Percentiles rank a stretch among this genome's conserved stretches.
phyloP scores from a whole-genome alignment of 2,888 invertebrate species.

The Drosophila peninsularis region DNA sequence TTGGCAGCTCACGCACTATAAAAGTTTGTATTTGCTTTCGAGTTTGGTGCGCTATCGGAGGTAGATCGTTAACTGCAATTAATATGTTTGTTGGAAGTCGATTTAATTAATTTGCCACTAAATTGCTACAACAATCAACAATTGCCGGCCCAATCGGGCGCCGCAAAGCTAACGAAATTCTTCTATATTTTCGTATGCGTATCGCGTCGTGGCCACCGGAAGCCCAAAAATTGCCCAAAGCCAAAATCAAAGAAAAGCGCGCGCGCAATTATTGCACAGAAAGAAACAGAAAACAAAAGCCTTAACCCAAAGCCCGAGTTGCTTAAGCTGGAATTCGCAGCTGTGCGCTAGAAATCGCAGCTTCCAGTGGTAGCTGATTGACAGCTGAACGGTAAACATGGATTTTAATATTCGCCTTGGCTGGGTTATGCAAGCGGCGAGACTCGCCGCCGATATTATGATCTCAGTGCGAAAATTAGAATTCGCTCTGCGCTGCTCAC shows the following conservation, averaged over 20 bases:
- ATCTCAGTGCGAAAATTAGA: slow-evolving; percentile 75
- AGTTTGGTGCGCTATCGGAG: slow-evolving; percentile 54
- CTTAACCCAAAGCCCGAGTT: slow-evolving; percentile 9
- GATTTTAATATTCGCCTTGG: slow-evolving; percentile 40
- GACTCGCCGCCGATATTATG: slow-evolving; percentile 67
- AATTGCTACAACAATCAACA: slow-evolving; percentile 48
- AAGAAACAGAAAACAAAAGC: not conserved
- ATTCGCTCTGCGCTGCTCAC: slow-evolving; percentile 39
- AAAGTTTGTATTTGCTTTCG: slow-evolving; percentile 25
- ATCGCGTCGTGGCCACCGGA: slow-evolving; percentile 49
- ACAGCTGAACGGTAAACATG: slow-evolving; percentile 64
- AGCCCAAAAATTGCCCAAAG: slow-evolving; percentile 53
- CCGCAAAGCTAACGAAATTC: slow-evolving; percentile 51
- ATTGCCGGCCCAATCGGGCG: slow-evolving; percentile 43
- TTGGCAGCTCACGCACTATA: slow-evolving; percentile 41
- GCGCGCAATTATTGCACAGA: slow-evolving; percentile 28
- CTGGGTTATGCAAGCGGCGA: slow-evolving; percentile 51
- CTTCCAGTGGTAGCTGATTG: slow-evolving; percentile 47
- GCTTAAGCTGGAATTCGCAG: slow-evolving; percentile 37
- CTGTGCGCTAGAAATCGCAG: slow-evolving; percentile 55
- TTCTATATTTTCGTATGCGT: slow-evolving; percentile 32
- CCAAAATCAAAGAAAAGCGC: slow-evolving; percentile 57
- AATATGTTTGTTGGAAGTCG: slow-evolving; percentile 60
- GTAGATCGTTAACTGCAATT: slow-evolving; percentile 77
- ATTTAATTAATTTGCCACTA: slow-evolving; percentile 64